Evolutionary conservation across 2,888 invertebrate genomes (phyloP), one percentile per base, ranked within the genome.

Genomic region (Coelogynopora nodosa): DNA sequence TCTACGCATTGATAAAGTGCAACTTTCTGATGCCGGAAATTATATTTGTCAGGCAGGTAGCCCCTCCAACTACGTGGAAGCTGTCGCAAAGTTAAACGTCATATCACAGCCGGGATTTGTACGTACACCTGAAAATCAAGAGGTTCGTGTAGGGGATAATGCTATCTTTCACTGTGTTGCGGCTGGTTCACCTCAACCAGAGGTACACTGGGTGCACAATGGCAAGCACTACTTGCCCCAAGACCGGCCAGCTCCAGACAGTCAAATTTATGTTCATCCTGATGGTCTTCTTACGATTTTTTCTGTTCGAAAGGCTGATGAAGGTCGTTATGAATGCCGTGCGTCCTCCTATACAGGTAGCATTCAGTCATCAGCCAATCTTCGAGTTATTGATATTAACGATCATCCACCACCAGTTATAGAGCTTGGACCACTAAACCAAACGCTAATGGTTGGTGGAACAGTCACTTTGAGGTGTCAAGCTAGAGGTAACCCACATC

Each of bases 251-350:
- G 74, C 74, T n/a, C 31, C 27, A 10, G 67, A 67, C 26, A 74
- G 27, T 82, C 84, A 84, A 30, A 86, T 86, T 26, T 30, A 18
- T 30, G 67, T 87, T 67, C 5, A 27, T 67, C 26, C 49, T 23
- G 67, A 87, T 87, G 85, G 85, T 27, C 49, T 27, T 30, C 28
- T 87, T 13, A 74, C 28, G n/a, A 86, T 87, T 13, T 28, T 28
- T n/a, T 49, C 84, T 23, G 87, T 86, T 0, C 31, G 74, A 18
- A 87, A 87, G 18, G 86, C 87, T 28, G 87, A 87, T 87, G 86
- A 87, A 67, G 87, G 87, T 0, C 28, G 30, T 13, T 87, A 87
- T 74, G 87, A 86, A 29, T 87, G 87, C 30, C 23, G 67, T 27
- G 87, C 87, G 10, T 74, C 84, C 1, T 84, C 84, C 18, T 86